Evolutionary conservation across 2,797 vertebrate genomes (phyloP).

Genomic region (Podargus strigoides): DNA sequence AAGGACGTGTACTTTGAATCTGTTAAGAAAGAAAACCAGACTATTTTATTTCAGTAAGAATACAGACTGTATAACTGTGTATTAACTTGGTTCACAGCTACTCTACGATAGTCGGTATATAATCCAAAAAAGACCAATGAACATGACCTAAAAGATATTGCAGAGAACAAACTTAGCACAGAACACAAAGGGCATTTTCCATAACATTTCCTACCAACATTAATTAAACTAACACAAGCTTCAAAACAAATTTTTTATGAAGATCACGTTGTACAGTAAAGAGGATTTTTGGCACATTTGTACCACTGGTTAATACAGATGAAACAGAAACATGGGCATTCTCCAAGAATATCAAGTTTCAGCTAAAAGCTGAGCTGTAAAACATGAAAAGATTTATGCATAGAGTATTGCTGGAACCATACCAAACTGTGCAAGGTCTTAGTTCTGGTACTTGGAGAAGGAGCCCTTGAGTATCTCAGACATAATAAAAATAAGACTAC

Average conservation of each 20-base stretch:
- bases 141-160: neutral
- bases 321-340: slow-evolving; percentile 5
- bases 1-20: neutral
- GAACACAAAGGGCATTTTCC: neutral
- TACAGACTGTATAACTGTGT: neutral
- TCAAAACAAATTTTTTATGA: neutral
- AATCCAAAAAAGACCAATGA: neutral
- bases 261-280: neutral
- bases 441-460: slow-evolving; percentile 17
- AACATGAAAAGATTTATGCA: slow-evolving; percentile 50
- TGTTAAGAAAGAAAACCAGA: neutral
- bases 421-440: slow-evolving; percentile 10
- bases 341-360: slow-evolving; percentile 49
- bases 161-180: neutral
- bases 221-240: neutral
- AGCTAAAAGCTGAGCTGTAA: slow-evolving; percentile 53
- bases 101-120: neutral
- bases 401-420: neutral
- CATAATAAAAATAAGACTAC: slow-evolving; percentile 42
- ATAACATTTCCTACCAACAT: neutral
- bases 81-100: neutral
- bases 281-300: slow-evolving; percentile 43
- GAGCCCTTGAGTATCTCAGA: slow-evolving; percentile 21
- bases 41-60: neutral
- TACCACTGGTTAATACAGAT: neutral